Evolutionary conservation across 1,140 invertebrate species (phyloP).

Genomic region (Leptopilina boulardi): DNA sequence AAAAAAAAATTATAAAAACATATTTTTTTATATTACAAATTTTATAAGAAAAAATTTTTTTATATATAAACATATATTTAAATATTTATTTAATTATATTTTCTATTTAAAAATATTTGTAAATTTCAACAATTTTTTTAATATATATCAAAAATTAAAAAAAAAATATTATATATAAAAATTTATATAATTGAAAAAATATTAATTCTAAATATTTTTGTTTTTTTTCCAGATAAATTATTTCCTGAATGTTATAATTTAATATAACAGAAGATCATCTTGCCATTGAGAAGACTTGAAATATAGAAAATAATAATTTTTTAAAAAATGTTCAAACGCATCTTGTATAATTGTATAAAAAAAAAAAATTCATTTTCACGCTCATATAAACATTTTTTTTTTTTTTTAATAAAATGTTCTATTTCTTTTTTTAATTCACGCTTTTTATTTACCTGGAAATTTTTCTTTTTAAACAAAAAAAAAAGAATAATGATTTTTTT

Average conservation of each 20-base stretch:
- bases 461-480: neutral
- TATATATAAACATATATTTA: too few relatives aligned
- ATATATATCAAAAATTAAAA: too few relatives aligned
- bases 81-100: too few relatives aligned
- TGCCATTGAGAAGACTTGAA: conserved; percentile 28
- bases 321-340: neutral
- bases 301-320: neutral
- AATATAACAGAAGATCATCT: neutral
- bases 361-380: conserved; percentile 38
- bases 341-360: conserved; percentile 22
- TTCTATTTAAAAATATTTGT: too few relatives aligned
- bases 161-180: too few relatives aligned
- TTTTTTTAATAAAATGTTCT: neutral
- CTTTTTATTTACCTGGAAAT: neutral
- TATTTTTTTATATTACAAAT: too few relatives aligned
- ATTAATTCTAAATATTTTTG: neutral
- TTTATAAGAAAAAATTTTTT: too few relatives aligned
- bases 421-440: neutral
- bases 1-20: too few relatives aligned
- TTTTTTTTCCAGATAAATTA: neutral
- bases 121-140: too few relatives aligned
- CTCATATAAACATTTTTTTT: conserved; percentile 23
- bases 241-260: neutral
- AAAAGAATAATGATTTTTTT: too few relatives aligned
- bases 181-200: neutral